Base-by-base conservation (phyloP, 2,888 invertebrate species). In the Calliphora vomitoria region DNA sequence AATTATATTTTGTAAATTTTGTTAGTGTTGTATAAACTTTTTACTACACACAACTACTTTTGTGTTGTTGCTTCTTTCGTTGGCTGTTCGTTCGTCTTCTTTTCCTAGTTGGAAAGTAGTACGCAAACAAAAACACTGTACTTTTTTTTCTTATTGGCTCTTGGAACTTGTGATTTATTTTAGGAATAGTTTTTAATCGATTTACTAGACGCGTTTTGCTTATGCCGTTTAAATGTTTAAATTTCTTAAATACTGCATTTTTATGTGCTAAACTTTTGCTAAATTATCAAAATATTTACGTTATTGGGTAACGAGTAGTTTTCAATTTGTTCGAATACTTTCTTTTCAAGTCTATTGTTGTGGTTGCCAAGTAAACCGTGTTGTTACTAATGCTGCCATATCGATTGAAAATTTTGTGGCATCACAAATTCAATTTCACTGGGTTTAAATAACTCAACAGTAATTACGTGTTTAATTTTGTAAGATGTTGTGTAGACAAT, bases 281-380 rank as follows among this genome's bases (percentile, higher is more conserved):
- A 62, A 78, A 66, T 78, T 47, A 82, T 78, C 75, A 81, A 87
- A 87, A 87, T 87, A 79, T 87, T 87, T 87, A 85, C 87, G 85
- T 86, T 87, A 69, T 79, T 87, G 47, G 41, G 83, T 86, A 86
- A 86, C 86, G 82, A 87, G 75, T 81, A 55, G 62, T 58, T 85
- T 64, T 13, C 13, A 35, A 44, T 15, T 69, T 18, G 68, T 55
- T 69, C 80, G 80, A 85, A 80, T 85, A 85, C 85, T 74, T 78
- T 78, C 53, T 53, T 75, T 75, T 75, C 11, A 47, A 60, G 8
- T 81, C 11, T 55, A 31, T 74, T 74, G 31, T 15, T 75, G 8
- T 44, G 62, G 69, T 69, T 85, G 62, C 80, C 85, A 80, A 1
- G 38, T 62, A 6, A 8, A 20, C 55, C 10, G 11, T 31, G 5